phyloP scores from a whole-genome alignment of 2,888 invertebrate species.

The Resseliella maxima region DNA sequence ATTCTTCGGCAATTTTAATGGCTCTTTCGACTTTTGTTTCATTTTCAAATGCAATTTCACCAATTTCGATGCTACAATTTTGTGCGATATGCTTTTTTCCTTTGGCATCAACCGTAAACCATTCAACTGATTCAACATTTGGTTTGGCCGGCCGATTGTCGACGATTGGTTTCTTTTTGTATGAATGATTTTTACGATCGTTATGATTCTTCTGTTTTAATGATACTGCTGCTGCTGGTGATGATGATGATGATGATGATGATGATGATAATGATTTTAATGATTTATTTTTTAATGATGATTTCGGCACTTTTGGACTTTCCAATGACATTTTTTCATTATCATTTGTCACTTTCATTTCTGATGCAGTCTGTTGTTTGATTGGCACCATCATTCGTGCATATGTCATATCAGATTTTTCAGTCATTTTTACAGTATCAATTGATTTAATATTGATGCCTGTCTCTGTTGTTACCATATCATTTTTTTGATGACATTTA shows the following conservation, averaged over 20 bases:
- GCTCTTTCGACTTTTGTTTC: conserved; percentile 20
- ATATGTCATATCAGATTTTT: neutral
- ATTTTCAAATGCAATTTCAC: conserved; percentile 13
- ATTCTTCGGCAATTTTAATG: neutral
- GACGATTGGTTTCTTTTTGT: neutral
- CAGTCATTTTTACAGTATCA: neutral
- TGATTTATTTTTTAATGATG: neutral
- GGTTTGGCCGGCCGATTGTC: neutral
- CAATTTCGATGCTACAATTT: neutral
- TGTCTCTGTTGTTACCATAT: neutral
- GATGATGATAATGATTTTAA: no score
- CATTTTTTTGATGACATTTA: neutral
- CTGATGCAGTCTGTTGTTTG: neutral
- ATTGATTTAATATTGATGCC: neutral
- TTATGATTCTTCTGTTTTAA: neutral
- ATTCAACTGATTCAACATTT: conserved; percentile 7
- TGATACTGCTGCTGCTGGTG: no score
- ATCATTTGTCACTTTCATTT: no score
- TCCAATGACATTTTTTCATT: neutral
- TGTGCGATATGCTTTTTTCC: neutral
- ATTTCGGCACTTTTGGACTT: neutral
- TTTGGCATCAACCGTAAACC: conserved; percentile 44
- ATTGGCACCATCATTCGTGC: conserved; percentile 24
- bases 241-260: no score
- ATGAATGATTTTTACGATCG: neutral